Percentiles rank a stretch among this genome's conserved stretches.
phyloP scores from a whole-genome alignment of 2,797 vertebrate genomes.

The Halcyon smyrnensis region DNA sequence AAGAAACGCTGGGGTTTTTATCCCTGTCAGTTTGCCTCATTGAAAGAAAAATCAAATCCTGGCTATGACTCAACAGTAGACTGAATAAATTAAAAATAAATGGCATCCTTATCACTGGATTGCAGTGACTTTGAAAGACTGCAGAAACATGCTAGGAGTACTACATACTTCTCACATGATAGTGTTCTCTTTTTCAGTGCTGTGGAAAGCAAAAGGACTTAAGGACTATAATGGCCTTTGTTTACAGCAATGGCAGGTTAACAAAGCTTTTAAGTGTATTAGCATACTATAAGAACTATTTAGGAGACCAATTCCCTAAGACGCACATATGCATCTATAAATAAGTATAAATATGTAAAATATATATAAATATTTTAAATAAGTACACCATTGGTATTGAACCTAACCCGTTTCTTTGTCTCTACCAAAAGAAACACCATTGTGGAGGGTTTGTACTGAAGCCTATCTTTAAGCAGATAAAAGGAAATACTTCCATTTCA shows the following conservation, averaged over 20 bases:
- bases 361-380: neutral
- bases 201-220: neutral
- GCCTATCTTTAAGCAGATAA: neutral
- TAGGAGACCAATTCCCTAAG: neutral
- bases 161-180: neutral
- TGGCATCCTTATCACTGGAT: neutral
- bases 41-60: neutral
- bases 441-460: neutral
- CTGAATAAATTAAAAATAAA: conserved; percentile 36
- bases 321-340: neutral
- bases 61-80: neutral
- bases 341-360: neutral
- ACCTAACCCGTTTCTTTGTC: neutral
- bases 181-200: neutral
- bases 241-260: neutral
- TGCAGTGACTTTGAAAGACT: neutral
- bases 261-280: neutral
- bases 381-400: neutral
- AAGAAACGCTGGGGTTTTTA: neutral
- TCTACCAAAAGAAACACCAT: neutral
- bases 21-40: neutral
- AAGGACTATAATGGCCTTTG: neutral
- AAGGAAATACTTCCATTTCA: neutral
- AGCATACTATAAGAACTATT: neutral
- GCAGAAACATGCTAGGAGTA: neutral